Evolutionary conservation across 2,888 invertebrate genomes (phyloP), one percentile per base, ranked within the genome.

Genomic region (Campoplex capitator): DNA sequence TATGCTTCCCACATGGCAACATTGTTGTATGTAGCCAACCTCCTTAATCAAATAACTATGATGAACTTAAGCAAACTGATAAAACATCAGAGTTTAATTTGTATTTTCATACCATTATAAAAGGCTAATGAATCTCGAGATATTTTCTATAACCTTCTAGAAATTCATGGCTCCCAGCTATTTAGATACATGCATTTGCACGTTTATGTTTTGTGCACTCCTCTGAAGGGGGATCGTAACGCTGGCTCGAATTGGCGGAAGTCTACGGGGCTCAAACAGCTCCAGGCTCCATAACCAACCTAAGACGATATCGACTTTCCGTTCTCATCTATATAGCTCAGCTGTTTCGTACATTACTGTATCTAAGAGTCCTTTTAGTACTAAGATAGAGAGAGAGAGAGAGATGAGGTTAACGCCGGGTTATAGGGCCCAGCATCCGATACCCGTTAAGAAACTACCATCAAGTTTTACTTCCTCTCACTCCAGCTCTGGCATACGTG

Each of bases 301-400:
- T 84, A 87, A 87, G 84, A 77, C 87, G 87, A 87, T 87, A 87
- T 87, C 87, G 87, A 87, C 87, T 87, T 87, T 87, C 84, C 87
- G 54, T 77, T 78, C 75, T 75, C 54, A 54, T 81, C 67, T 56
- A 38, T 67, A 51, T 58, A 38, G n/a, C 32, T 67, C 23, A 23
- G 23, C 16, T 23, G 28, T 54, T 45, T 56, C 56, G 32, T 73
- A 16, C 71, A 23, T 71, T 11, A 70, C 32, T 62, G 62, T 62
- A 32, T 62, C 3, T 13, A 32, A 32, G 28, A 68, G 42, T 68
- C 28, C 70, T 77, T 54, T 68, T 68, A 54, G 78, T 68, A 42
- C 65, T 32, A 48, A 54, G 51, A 42, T n/a, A 68, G 56, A 54
- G 16, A 54, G 54, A 32, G 62, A 38, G 51, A 28, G 35, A 68